These are phyloP conservation scores for Arctia plantaginis DNA, from an alignment of 2,888 invertebrate genomes.

Conservation along the genomic window DNA sequence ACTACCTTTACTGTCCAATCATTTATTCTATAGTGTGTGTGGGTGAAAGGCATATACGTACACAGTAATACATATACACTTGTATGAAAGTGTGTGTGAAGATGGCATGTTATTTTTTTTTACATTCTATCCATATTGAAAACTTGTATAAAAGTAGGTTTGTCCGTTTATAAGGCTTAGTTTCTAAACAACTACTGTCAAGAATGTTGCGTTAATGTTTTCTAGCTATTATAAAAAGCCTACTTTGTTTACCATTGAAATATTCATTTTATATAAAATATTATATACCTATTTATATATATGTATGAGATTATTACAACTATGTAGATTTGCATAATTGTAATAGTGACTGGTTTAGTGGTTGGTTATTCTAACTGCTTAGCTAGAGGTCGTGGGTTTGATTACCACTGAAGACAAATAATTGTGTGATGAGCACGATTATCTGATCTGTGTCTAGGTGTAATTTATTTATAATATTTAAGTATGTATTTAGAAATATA, in stretches of 20 bases:
- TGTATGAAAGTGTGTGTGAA: slow-evolving; percentile 65
- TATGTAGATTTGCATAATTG: neutral
- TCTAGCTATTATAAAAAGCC: slow-evolving; percentile 33
- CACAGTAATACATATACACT: slow-evolving; percentile 60
- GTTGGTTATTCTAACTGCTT: neutral
- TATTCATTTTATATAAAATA: too few species aligned
- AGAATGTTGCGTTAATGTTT: slow-evolving; percentile 58
- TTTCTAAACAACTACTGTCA: slow-evolving; percentile 65
- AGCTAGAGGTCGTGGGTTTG: neutral
- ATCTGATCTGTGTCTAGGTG: too few species aligned
- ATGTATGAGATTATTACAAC: neutral
- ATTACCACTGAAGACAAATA: neutral
- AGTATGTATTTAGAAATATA: too few species aligned
- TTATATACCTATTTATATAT: neutral
- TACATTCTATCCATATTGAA: slow-evolving; percentile 69
- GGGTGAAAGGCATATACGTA: slow-evolving; percentile 80
- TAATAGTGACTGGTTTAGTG: neutral
- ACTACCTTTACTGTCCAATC: slow-evolving; percentile 52
- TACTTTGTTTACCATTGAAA: neutral
- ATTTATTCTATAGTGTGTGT: slow-evolving; percentile 58
- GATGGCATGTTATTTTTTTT: slow-evolving; percentile 73
- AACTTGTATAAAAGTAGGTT: slow-evolving; percentile 78
- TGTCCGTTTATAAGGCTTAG: slow-evolving; percentile 65
- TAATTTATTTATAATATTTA: too few species aligned
- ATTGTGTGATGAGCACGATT: neutral